These are phyloP conservation scores for Gortyna flavago DNA, from an alignment of 2,888 invertebrate species.

Conservation along the genomic window DNA sequence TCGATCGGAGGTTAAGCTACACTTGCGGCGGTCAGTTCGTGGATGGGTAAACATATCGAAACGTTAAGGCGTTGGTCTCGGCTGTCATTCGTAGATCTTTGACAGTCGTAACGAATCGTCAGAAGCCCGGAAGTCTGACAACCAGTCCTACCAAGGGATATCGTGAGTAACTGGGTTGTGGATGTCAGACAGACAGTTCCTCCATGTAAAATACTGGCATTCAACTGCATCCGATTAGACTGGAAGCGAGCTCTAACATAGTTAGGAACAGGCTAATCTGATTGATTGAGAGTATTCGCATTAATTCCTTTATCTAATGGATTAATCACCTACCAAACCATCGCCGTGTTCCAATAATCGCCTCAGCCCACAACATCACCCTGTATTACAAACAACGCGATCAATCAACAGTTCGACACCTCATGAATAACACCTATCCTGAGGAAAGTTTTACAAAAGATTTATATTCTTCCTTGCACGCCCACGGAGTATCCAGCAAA, in stretches of 20 bases:
- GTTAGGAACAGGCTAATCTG: neutral
- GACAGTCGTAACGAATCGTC: neutral
- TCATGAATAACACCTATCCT: constrained; percentile 88
- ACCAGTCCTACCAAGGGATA: neutral
- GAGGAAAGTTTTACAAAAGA: constrained; percentile 88
- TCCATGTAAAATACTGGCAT: neutral
- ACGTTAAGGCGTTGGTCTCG: neutral
- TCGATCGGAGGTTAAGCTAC: neutral
- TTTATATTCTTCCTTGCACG: constrained; percentile 84
- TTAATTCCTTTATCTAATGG: neutral
- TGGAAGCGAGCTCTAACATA: neutral
- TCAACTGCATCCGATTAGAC: neutral
- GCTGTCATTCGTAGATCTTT: neutral
- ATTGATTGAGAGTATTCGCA: neutral
- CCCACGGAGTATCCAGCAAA: constrained; percentile 81
- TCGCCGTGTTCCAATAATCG: constrained; percentile 24
- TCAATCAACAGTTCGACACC: constrained; percentile 86
- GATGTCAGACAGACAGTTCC: neutral
- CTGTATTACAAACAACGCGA: constrained; percentile 75
- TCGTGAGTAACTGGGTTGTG: neutral
- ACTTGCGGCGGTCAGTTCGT: neutral
- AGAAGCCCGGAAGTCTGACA: neutral
- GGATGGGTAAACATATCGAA: neutral
- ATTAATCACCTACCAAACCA: neutral
- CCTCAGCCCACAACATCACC: constrained; percentile 44